A percentile compares a stretch with the other conserved stretches of the same genome.
These are phyloP conservation scores for Psix sp. DNA, from an alignment of 1,140 invertebrate genomes.

Conservation along the genomic window DNA sequence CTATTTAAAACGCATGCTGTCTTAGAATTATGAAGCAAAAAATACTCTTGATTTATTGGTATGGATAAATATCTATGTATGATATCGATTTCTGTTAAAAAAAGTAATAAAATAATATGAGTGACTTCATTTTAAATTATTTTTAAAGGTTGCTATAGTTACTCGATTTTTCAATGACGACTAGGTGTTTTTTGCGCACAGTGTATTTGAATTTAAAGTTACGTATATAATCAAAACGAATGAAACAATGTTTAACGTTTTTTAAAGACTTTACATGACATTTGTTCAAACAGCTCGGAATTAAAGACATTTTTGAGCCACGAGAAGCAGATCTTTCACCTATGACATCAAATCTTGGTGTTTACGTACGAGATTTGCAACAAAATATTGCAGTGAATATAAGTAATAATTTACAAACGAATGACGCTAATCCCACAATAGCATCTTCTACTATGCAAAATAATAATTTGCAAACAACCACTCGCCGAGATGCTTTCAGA, in stretches of 20 bases:
- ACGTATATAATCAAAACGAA: background rate
- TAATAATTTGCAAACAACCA: constrained; percentile 51
- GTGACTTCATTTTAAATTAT: no score
- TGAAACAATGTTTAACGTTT: background rate
- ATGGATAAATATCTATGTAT: no score
- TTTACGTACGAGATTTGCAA: constrained; percentile 88
- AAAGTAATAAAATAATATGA: no score
- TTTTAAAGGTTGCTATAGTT: no score
- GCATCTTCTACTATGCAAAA: constrained; percentile 27
- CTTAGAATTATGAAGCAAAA: no score
- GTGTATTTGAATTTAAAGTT: no score
- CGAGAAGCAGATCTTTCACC: constrained; percentile 84
- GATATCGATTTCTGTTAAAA: no score
- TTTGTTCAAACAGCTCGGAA: constrained; percentile 80
- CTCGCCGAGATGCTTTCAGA: constrained; percentile 65
- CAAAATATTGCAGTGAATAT: constrained; percentile 88
- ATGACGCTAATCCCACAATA: constrained; percentile 64
- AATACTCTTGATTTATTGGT: no score
- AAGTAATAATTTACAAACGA: constrained; percentile 82
- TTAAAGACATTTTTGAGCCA: constrained; percentile 86
- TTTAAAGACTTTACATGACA: background rate
- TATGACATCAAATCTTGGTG: constrained; percentile 84
- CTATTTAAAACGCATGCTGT: no score
- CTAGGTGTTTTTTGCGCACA: no score
- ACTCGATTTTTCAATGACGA: no score